Percentiles rank a stretch among this genome's conserved stretches.
phyloP scores from a whole-genome alignment of 2,797 vertebrate genomes.

The Trachops cirrhosus region DNA sequence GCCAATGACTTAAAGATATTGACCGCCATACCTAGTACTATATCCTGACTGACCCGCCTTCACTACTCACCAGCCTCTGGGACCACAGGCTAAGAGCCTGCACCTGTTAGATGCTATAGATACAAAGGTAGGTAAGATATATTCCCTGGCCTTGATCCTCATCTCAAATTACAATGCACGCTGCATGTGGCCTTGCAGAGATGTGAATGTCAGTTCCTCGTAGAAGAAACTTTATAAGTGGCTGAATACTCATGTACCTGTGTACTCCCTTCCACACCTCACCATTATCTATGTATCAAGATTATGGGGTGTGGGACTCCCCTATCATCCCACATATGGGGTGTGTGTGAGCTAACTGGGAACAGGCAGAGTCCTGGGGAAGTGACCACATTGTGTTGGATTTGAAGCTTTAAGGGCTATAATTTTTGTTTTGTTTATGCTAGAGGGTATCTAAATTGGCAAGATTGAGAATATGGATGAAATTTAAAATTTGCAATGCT shows the following conservation, averaged over 20 bases:
- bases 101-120: rapidly evolving
- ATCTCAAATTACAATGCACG: rapidly evolving
- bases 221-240: not conserved
- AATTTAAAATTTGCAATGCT: not conserved
- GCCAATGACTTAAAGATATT: rapidly evolving
- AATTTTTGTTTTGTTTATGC: not conserved
- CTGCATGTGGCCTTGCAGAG: rapidly evolving
- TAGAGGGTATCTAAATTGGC: not conserved
- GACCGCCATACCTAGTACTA: rapidly evolving
- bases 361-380: rapidly evolving
- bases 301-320: rapidly evolving
- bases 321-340: rapidly evolving
- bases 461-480: not conserved
- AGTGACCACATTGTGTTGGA: not conserved
- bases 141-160: rapidly evolving
- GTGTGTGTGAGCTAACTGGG: not conserved
- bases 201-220: rapidly evolving
- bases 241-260: not conserved
- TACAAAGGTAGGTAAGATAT: rapidly evolving
- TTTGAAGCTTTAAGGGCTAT: not conserved
- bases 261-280: not conserved
- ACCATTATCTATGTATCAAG: rapidly evolving
- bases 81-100: not conserved
- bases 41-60: rapidly evolving
- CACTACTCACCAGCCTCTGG: rapidly evolving